Evolutionary conservation across 2,113 vertebrate genomes (phyloP).

Genomic region (Theristicus caerulescens): DNA sequence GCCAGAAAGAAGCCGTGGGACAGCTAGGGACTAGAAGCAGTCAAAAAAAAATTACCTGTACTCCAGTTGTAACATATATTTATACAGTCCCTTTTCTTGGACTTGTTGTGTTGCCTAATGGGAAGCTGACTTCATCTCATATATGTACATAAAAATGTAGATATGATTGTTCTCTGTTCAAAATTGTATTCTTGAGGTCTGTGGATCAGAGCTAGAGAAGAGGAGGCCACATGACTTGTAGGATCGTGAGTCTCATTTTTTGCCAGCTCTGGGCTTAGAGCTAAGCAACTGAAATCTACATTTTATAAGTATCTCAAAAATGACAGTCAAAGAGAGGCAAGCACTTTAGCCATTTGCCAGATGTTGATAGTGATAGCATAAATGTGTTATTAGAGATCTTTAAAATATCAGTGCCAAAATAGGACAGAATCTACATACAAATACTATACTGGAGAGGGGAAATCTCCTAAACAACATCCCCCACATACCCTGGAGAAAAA

Average conservation of each 20-base stretch:
- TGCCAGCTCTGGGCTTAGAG: neutral
- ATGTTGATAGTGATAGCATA: neutral
- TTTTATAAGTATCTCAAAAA: neutral
- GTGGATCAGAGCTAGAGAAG: neutral
- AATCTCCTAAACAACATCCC: neutral
- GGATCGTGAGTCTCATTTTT: neutral
- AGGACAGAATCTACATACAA: neutral
- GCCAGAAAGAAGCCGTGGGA: neutral
- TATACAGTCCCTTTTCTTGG: neutral
- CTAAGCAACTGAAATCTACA: neutral
- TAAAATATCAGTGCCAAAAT: neutral
- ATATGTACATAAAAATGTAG: neutral
- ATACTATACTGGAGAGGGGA: neutral
- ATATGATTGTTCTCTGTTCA: neutral
- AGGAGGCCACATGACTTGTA: neutral
- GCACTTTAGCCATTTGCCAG: neutral
- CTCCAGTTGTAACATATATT: neutral
- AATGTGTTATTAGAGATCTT: neutral
- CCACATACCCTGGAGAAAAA: rapidly evolving
- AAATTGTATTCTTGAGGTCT: neutral
- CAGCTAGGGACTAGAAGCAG: neutral
- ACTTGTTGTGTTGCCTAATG: neutral
- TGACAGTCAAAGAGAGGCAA: neutral
- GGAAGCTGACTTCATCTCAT: neutral
- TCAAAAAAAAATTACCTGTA: neutral